Evolutionary conservation across 1,140 invertebrate genomes (phyloP), one percentile per base, ranked within the genome.

Genomic region (Argopecten irradians): DNA sequence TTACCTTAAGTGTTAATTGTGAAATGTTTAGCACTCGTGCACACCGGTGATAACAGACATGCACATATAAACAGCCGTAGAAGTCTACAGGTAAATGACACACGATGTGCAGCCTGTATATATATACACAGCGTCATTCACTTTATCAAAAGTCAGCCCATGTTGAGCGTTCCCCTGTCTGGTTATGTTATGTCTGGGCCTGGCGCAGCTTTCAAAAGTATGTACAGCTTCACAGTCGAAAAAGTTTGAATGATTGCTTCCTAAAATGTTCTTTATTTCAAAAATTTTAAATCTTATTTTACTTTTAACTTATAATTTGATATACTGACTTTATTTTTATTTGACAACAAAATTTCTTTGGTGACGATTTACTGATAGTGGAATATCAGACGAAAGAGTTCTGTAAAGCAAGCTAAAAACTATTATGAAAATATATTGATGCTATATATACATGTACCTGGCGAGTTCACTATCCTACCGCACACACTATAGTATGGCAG

Each of bases 111-210:
- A 71, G 55, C 8, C 55, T 8, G 22, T 71, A 22, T 28, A 2
- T 71, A 71, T 71, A 46, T 46, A 71, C 22, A 71, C 11, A n/a
- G 22, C 55, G 55, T 71, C 55, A 71, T 71, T 71, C 55, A 71
- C 55, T 71, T 71, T 71, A 71, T 71, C 55, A 71, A 71, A 71
- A 71, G 55, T 71, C 55, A 71, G 55, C 55, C 55, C 55, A 71
- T 16, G 8, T 22, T 71, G 55, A 71, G 55, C 55, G 55, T 71
- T 71, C 28, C 55, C 55, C 55, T 71, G 55, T 71, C 55, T 71
- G 55, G 55, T n/a, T n/a, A 71, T 71, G 22, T 71, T 28, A 71
- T 71, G 55, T 71, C 55, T 71, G 55, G 55, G 55, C 22, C 14
- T 5, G 1, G n/a, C 11, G 16, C 16, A 8, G 9, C 3, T 71